Conservation (phyloP, 1,140 invertebrate genomes). For the Plutomurus gul region DNA sequence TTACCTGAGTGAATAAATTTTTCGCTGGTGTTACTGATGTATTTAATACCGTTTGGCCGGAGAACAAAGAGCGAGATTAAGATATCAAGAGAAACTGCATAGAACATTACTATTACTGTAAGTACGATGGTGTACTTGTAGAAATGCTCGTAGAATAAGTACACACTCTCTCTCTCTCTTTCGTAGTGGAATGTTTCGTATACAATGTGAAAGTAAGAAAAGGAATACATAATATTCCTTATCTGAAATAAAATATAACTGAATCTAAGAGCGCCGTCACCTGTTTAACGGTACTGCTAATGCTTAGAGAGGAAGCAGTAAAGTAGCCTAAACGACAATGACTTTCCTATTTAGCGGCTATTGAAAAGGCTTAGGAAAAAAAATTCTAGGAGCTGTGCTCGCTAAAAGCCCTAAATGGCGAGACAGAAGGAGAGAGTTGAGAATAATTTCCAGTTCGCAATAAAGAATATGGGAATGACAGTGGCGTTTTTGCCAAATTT, state of each 20-base stretch:
- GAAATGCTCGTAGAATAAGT: too few relatives aligned
- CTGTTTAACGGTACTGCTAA: constrained; percentile 25
- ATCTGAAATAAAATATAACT: constrained; percentile 4
- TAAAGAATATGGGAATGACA: constrained; percentile 27
- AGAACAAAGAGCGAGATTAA: constrained; percentile 3
- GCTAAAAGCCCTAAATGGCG: not conserved
- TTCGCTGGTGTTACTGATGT: too few relatives aligned
- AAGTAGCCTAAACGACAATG: constrained; percentile 12
- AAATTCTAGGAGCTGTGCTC: not conserved
- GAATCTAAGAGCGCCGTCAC: constrained; percentile 15
- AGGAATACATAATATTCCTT: not conserved
- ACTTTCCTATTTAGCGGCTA: constrained; percentile 16
- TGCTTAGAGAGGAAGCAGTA: constrained; percentile 14
- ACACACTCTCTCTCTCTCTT: too few relatives aligned
- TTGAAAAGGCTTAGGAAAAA: constrained; percentile 15
- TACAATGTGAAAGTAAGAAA: not conserved
- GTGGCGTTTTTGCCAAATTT: constrained; percentile 23
- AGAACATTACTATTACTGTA: too few relatives aligned
- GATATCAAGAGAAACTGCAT: not conserved
- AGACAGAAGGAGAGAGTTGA: not conserved
- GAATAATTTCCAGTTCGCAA: constrained; percentile 1
- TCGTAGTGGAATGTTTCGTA: not conserved
- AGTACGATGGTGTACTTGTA: too few relatives aligned
- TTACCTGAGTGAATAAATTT: too few relatives aligned
- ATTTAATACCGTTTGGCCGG: too few relatives aligned